A percentile compares a stretch with the other conserved stretches of the same genome.
Conservation (phyloP, 2,888 invertebrate genomes). For the Autographa pulchrina region DNA sequence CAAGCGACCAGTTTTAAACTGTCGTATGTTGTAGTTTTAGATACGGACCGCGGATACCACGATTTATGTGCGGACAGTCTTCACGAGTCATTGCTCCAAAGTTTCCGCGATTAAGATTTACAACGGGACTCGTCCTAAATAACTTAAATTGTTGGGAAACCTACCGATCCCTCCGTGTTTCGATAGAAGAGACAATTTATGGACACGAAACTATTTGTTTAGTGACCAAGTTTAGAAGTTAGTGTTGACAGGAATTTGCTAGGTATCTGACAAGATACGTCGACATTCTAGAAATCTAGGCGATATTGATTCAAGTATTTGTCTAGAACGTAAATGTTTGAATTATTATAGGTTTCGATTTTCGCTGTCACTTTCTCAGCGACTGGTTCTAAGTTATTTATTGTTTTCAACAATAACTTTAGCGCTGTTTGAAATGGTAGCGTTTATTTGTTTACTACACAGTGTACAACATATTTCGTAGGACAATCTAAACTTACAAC, state of each 20-base stretch:
- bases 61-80: slow-evolving; percentile 82
- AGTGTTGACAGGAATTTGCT: slow-evolving; percentile 30
- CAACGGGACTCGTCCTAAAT: slow-evolving; percentile 80
- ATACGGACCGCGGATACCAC: slow-evolving; percentile 61
- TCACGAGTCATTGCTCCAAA: slow-evolving; percentile 84
- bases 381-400: not conserved
- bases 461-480: not conserved
- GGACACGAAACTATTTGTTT: slow-evolving; percentile 56
- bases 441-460: not conserved
- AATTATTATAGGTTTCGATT: not conserved
- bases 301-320: slow-evolving; percentile 21
- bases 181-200: slow-evolving; percentile 56
- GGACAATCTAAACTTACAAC: not conserved
- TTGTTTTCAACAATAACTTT: not conserved
- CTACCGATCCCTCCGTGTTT: slow-evolving; percentile 61
- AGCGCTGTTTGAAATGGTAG: not conserved
- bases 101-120: slow-evolving; percentile 86
- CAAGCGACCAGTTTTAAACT: slow-evolving; percentile 47
- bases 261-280: slow-evolving; percentile 22
- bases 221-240: slow-evolving; percentile 47
- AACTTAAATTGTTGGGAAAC: slow-evolving; percentile 82
- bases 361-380: not conserved
- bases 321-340: slow-evolving; percentile 1
- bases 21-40: slow-evolving; percentile 40
- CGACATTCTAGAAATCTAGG: slow-evolving; percentile 13